Evolutionary conservation across 2,113 vertebrate genomes (phyloP).

Genomic region (Melanotaenia duboulayi): DNA sequence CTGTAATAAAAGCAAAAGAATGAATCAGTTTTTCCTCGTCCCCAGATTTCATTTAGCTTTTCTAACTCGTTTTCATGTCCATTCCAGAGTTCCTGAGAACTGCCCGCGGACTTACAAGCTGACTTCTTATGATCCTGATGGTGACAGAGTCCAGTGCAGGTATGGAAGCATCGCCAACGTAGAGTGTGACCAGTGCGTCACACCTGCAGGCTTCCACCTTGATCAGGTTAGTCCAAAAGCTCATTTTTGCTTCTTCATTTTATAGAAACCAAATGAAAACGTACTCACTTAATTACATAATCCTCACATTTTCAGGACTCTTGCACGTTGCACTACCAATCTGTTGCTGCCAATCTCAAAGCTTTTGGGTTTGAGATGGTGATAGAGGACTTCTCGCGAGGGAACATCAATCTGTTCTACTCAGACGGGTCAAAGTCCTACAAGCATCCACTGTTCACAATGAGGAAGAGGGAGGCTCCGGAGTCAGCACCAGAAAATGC

Average conservation of each 20-base stretch:
- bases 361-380: slow-evolving; percentile 54
- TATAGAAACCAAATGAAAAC: no score
- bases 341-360: rapidly evolving
- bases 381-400: slow-evolving; percentile 66
- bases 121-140: slow-evolving; percentile 73
- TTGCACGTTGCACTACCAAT: slow-evolving; percentile 48
- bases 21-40: no score
- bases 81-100: slow-evolving; percentile 75
- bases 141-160: slow-evolving; percentile 73
- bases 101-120: slow-evolving; percentile 72
- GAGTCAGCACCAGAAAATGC: background rate
- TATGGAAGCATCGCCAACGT: slow-evolving; percentile 15
- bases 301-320: slow-evolving; percentile 41
- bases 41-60: no score
- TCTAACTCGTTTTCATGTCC: background rate
- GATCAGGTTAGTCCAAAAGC: slow-evolving; percentile 60
- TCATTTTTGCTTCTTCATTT: rapidly evolving
- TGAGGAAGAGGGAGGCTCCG: background rate
- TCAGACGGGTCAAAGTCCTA: slow-evolving; percentile 25
- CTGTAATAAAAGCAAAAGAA: no score
- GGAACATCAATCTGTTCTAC: background rate
- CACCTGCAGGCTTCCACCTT: slow-evolving; percentile 56
- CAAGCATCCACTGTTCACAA: slow-evolving; percentile 22
- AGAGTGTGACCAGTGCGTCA: slow-evolving; percentile 53
- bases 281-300: background rate